Conservation (phyloP, 2,797 vertebrate genomes). For the Syngnathus rostellatus region DNA sequence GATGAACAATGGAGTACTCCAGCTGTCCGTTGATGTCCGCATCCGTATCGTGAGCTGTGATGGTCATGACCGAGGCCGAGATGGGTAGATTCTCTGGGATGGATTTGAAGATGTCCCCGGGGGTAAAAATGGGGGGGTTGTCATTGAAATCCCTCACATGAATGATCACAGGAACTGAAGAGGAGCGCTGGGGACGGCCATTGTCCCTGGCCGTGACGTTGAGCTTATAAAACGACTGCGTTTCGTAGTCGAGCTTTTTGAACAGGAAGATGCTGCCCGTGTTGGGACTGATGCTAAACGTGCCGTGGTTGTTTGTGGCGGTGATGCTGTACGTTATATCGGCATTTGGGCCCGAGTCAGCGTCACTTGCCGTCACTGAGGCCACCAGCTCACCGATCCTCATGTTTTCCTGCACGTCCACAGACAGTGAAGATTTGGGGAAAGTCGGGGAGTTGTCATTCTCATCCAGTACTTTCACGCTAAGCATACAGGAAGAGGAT, state of each 20-base stretch:
- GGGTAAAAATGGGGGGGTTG: conserved; percentile 86
- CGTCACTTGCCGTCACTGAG: conserved; percentile 87
- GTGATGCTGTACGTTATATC: conserved; percentile 91
- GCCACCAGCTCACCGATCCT: conserved; percentile 91
- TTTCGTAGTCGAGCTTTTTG: conserved; percentile 92
- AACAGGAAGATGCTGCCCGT: conserved; percentile 93
- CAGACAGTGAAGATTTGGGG: conserved; percentile 78
- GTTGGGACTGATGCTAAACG: conserved; percentile 94
- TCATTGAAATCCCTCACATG: conserved; percentile 95
- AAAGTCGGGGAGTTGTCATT: conserved; percentile 95
- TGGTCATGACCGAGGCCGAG: conserved; percentile 81
- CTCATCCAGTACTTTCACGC: conserved; percentile 87
- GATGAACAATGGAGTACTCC: conserved; percentile 86
- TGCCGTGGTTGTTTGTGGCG: conserved; percentile 88
- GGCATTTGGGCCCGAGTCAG: conserved; percentile 87
- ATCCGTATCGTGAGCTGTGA: conserved; percentile 88
- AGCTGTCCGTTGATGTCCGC: conserved; percentile 91
- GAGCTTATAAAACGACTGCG: conserved; percentile 86
- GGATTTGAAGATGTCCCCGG: conserved; percentile 92
- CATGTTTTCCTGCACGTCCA: conserved; percentile 95
- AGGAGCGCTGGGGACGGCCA: conserved; percentile 82
- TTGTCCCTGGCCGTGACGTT: conserved; percentile 92
- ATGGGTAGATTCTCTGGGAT: conserved; percentile 89
- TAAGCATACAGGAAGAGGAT: conserved; percentile 85
- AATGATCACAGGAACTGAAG: conserved; percentile 87